Base-by-base conservation (phyloP, 2,888 invertebrate genomes). In the Portevinia maculata region DNA sequence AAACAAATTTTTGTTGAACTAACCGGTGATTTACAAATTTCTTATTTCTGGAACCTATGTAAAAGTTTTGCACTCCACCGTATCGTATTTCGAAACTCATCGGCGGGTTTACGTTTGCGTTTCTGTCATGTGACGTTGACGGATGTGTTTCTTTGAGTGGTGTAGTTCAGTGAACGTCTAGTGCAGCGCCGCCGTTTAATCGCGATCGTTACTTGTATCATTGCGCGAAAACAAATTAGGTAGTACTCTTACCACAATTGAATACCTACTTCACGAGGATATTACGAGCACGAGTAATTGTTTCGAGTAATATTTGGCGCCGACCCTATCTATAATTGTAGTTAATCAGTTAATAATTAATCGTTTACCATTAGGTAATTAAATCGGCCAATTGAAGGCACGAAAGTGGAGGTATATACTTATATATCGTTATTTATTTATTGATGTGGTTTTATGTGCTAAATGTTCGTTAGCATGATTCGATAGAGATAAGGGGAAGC, bases 291-390 rank as follows among this genome's bases (percentile, higher is more conserved):
- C 39, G 69, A 30, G 28, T 28, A n/a, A 37, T 13, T 39, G 13
- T 13, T 6, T 39, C 7, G 39, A 13, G 39, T 7, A 1, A 7
- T 39, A 39, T 60, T 34, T 21, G 19, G 6, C 41, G 19, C 41
- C 65, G 15, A 41, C 48, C 57, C 19, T 32, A 60, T 37, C 15
- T 39, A 19, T 76, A 53, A 67, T 67, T 53, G 69, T 48, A 55
- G 69, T 69, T 76, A 76, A 76, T 69, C 60, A 76, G 76, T 62
- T 62, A 76, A 76, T 76, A 60, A 76, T 69, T 76, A 69, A 76
- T 60, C 55, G 69, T 32, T 76, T 53, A 69, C 32, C 37, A 32
- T 60, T 76, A n/a, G n/a, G n/a, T n/a, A 69, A 76, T 76, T 69
- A 60, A 76, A 62, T 53, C 37, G 62, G 39, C 39, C 34, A 44